phyloP scores from a whole-genome alignment of 2,888 invertebrate species.

The Laothoe populi region DNA sequence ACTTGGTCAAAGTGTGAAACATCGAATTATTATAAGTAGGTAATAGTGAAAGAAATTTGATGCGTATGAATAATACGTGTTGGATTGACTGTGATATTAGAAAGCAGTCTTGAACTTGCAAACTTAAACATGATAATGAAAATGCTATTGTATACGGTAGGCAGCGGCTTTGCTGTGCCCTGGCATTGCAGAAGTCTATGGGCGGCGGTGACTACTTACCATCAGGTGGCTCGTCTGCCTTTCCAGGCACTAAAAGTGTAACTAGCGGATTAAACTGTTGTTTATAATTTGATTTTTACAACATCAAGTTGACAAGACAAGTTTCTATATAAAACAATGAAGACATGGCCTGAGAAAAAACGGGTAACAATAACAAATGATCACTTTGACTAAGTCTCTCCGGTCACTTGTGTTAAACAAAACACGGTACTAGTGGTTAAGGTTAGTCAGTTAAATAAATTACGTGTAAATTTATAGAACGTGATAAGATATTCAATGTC shows the following conservation, averaged over 20 bases:
- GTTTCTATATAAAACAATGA: not conserved
- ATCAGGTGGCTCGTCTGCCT: too few species aligned
- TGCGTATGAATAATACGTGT: not conserved
- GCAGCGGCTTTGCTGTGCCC: too few species aligned
- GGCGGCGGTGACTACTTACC: too few species aligned
- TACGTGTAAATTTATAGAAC: conserved; percentile 13
- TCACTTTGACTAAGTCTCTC: conserved; percentile 24
- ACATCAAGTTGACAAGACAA: too few species aligned
- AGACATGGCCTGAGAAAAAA: not conserved
- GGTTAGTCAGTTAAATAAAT: conserved; percentile 28
- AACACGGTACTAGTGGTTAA: conserved; percentile 25
- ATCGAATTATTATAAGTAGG: not conserved
- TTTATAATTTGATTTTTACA: not conserved
- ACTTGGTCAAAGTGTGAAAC: conserved; percentile 17
- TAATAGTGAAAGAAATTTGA: not conserved
- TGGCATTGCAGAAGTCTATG: too few species aligned
- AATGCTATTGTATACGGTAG: too few species aligned
- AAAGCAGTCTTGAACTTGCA: not conserved
- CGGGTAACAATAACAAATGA: not conserved
- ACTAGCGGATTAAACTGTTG: too few species aligned
- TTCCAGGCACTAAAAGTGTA: too few species aligned
- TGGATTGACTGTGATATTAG: not conserved
- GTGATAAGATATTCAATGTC: conserved; percentile 7
- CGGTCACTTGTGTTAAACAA: conserved; percentile 2
- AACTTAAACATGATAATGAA: not conserved